A percentile compares a stretch with the other conserved stretches of the same genome.
phyloP scores from a whole-genome alignment of 2,888 invertebrate species.

The Synanthedon formicaeformis region DNA sequence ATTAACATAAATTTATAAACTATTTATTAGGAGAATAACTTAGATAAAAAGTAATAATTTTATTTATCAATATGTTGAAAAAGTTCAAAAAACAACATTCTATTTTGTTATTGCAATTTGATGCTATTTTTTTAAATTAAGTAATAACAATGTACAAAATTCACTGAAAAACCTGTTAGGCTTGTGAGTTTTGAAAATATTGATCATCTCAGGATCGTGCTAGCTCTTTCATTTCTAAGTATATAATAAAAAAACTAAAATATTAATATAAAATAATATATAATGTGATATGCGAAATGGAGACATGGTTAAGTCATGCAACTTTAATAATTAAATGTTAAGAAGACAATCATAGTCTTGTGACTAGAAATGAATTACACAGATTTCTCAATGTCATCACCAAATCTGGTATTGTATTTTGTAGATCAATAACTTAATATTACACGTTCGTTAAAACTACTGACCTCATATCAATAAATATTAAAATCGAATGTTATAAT shows the following conservation, averaged over 20 bases:
- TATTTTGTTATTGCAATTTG: no score
- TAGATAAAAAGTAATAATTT: no score
- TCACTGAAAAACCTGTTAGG: no score
- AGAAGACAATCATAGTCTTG: conserved; percentile 59
- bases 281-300: conserved; percentile 12
- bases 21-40: no score
- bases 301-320: conserved; percentile 18
- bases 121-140: no score
- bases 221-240: background rate
- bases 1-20: no score
- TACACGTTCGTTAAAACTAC: conserved; percentile 44
- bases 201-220: background rate
- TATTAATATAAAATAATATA: conserved; percentile 1
- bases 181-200: no score
- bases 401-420: conserved; percentile 40
- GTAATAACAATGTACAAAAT: no score
- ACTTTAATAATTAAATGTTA: conserved; percentile 25
- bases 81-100: no score
- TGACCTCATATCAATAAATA: conserved; percentile 66
- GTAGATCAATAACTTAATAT: conserved; percentile 37
- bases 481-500: conserved; percentile 50
- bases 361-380: conserved; percentile 64
- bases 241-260: background rate
- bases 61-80: no score
- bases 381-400: conserved; percentile 38